A percentile compares a stretch with the other conserved stretches of the same genome.
phyloP scores from a whole-genome alignment of 53 echinoderm and acorn worm species.

The Holothuria scabra region DNA sequence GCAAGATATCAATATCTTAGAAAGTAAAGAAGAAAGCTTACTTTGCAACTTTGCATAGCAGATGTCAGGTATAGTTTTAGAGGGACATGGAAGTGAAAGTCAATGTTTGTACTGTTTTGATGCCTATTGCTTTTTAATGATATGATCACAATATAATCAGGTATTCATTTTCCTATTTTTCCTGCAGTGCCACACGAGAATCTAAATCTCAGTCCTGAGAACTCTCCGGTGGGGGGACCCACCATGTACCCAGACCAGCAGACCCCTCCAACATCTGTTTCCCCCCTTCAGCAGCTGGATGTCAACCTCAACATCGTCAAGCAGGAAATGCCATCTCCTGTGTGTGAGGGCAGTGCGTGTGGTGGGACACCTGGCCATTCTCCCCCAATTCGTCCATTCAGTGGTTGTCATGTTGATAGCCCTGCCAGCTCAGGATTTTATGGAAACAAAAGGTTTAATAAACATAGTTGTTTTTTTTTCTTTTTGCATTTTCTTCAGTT shows the following conservation, averaged over 20 bases:
- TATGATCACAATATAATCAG: not conserved
- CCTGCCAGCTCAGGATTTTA: constrained; percentile 48
- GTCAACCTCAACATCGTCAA: constrained; percentile 90
- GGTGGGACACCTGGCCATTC: constrained; percentile 9
- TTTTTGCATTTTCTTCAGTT: too few species aligned
- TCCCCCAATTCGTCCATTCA: constrained; percentile 50
- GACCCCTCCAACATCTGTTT: constrained; percentile 53
- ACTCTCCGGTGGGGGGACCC: constrained; percentile 19
- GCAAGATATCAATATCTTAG: too few species aligned
- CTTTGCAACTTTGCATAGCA: too few species aligned
- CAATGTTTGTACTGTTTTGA: too few species aligned
- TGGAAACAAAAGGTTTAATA: constrained; percentile 24
- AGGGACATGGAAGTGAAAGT: too few species aligned
- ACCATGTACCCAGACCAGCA: constrained; percentile 52
- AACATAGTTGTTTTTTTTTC: too few species aligned
- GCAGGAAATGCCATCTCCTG: constrained; percentile 70
- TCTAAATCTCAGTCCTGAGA: constrained; percentile 6
- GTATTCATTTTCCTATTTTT: not conserved
- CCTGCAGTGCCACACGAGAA: constrained; percentile 24
- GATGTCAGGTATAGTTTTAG: too few species aligned
- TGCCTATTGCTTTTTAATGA: not conserved
- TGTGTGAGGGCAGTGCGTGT: constrained; percentile 14
- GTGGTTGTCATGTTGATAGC: constrained; percentile 16
- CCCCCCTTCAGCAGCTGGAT: constrained; percentile 72
- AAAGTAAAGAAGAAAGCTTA: too few species aligned